These are phyloP conservation scores for Mormyrops boulengeri DNA, from an alignment of 2,797 vertebrate species.

Conservation along the genomic window DNA sequence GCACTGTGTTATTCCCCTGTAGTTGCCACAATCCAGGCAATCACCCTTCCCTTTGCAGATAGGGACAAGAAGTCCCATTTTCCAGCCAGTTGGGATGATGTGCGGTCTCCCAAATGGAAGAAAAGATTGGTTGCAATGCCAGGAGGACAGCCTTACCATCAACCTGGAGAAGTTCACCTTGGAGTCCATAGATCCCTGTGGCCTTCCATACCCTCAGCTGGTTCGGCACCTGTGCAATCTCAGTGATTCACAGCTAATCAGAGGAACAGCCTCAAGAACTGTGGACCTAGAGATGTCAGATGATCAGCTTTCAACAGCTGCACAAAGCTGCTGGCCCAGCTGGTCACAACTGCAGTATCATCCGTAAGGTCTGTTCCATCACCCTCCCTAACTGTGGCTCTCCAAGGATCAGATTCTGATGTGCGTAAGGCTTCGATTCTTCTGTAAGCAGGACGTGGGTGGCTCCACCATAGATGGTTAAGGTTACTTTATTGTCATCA, in stretches of 20 bases:
- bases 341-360: not conserved
- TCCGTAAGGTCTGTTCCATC: not conserved
- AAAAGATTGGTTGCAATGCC: not conserved
- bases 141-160: not conserved
- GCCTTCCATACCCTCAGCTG: not conserved
- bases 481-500: no score
- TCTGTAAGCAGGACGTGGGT: no score
- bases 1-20: not conserved
- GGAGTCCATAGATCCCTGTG: not conserved
- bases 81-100: not conserved
- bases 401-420: not conserved
- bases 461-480: no score
- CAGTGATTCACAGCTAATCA: not conserved
- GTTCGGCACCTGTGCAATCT: not conserved
- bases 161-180: not conserved
- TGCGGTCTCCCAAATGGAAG: not conserved
- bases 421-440: not conserved
- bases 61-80: not conserved
- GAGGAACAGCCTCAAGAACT: not conserved
- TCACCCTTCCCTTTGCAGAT: not conserved
- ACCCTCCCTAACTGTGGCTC: not conserved
- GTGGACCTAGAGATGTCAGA: not conserved
- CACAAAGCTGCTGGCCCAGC: not conserved
- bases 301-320: not conserved
- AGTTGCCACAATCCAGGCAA: not conserved